Base-by-base conservation (phyloP, 2,888 invertebrate genomes). In the Trichopoda pennipes region DNA sequence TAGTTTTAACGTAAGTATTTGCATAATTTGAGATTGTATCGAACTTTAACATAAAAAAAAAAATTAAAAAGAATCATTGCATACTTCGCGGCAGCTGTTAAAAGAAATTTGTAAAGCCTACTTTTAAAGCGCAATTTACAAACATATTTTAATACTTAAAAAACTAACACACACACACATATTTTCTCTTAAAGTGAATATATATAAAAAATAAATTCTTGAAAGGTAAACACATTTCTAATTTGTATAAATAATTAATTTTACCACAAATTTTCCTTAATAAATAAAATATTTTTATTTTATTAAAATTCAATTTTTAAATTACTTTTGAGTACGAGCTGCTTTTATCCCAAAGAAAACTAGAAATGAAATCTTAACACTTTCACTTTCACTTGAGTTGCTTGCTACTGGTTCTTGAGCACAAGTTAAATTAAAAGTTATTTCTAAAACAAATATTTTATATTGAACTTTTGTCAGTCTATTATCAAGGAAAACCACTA, bases 321-420 rank as follows among this genome's bases (percentile, higher is more conserved):
- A 86, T 86, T 90, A 90, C 90, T 88, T 90, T 90, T 90, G 90
- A 90, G 90, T 90, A 89, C 90, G 90, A 90, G 90, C 89, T 74
- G 42, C 47, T 79, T 38, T 32, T 73, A 55, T 42, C 38, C 38
- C 7, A 49, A 68, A 60, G 21, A 38, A 60, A 72, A 23, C 32
- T 7, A 58, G 58, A 53, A 58, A 28, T 7, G 28, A 28, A 28
- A 28, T 28, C 6, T 28, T 49, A 58, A 42, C 70, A 76, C 72
- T 72, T 75, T 75, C 51, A 72, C 72, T 82, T 49, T 2, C 51
- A 19, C n/a, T n/a, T n/a, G n/a, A n/a, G n/a, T n/a, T n/a, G n/a
- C n/a, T 19, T 16, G 7, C 14, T 55, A 23, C 21, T 68, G 14
- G 38, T 60, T 70, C 35, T 55, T 42, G 32, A 32, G 28, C 14